These are phyloP conservation scores for Diplazon laetatorius DNA, from an alignment of 2,888 invertebrate genomes.

Conservation along the genomic window DNA sequence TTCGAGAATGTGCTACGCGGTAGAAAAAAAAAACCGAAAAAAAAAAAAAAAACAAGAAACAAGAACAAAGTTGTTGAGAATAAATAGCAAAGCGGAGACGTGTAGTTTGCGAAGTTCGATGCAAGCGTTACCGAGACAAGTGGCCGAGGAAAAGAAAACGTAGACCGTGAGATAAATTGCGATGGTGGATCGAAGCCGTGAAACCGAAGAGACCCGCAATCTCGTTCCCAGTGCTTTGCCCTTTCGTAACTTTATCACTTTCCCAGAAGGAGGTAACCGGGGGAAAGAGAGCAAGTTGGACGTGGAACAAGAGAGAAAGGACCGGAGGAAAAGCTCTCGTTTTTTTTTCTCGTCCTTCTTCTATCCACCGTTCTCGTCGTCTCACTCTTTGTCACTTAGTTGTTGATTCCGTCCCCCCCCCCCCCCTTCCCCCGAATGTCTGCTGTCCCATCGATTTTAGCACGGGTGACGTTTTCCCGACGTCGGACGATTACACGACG, in stretches of 20 bases:
- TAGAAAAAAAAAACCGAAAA: no score
- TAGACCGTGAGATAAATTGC: constrained; percentile 44
- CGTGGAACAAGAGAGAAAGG: no score
- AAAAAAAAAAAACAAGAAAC: no score
- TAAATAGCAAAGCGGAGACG: no score
- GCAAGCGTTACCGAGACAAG: neutral
- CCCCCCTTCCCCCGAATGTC: constrained; percentile 26
- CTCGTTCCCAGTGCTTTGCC: constrained; percentile 23
- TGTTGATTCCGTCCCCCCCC: no score
- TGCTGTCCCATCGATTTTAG: constrained; percentile 51
- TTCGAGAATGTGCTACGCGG: no score
- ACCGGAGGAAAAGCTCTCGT: neutral
- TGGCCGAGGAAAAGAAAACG: neutral
- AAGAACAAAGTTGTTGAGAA: no score
- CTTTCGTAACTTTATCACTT: constrained; percentile 2
- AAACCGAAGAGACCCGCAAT: constrained; percentile 41
- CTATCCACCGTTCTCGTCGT: neutral
- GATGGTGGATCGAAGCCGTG: constrained; percentile 39
- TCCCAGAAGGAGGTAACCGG: neutral
- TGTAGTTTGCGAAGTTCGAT: no score
- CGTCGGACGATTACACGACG: constrained; percentile 10
- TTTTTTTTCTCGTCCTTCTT: constrained; percentile 3
- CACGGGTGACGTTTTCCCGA: constrained; percentile 22
- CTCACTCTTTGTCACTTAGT: constrained; percentile 26
- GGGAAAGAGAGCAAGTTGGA: neutral